A percentile compares a stretch with the other conserved stretches of the same genome.
phyloP scores from a whole-genome alignment of 2,888 invertebrate genomes.

The Caenorhabditis panamensis region DNA sequence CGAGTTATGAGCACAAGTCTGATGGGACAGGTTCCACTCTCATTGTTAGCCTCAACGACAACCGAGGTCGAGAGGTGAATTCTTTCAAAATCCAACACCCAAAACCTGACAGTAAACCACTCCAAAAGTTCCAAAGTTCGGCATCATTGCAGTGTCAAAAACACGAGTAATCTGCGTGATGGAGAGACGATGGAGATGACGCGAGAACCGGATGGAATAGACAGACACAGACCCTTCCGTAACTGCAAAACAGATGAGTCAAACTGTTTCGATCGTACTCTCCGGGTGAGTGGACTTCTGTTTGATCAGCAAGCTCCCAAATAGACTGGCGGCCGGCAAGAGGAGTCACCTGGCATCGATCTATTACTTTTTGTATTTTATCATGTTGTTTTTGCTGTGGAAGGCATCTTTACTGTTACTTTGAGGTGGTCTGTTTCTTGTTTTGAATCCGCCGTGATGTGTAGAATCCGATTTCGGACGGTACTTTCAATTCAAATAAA shows the following conservation, averaged over 20 bases:
- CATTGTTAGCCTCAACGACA: no score
- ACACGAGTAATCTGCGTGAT: conserved; percentile 2
- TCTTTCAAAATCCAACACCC: background rate
- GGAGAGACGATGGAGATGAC: conserved; percentile 1
- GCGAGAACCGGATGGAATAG: conserved; percentile 4
- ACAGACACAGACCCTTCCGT: no score
- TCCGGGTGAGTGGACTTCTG: background rate
- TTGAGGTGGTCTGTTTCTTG: background rate
- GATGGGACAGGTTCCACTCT: no score
- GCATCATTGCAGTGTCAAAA: conserved; percentile 11
- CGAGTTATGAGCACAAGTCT: no score
- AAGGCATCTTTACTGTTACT: background rate
- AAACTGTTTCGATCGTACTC: conserved; percentile 3
- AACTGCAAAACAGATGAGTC: conserved; percentile 7
- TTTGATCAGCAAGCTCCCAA: conserved; percentile 13
- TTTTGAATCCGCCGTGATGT: no score
- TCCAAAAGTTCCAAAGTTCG: conserved; percentile 14
- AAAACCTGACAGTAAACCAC: background rate
- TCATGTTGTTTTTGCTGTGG: background rate
- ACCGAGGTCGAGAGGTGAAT: no score
- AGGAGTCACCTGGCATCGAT: background rate
- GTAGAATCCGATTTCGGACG: background rate
- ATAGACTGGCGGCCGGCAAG: background rate
- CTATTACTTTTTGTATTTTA: conserved; percentile 1
- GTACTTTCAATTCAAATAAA: no score